Evolutionary conservation across 1,140 invertebrate genomes (phyloP), one percentile per base, ranked within the genome.

Genomic region (Habropoda laboriosa): DNA sequence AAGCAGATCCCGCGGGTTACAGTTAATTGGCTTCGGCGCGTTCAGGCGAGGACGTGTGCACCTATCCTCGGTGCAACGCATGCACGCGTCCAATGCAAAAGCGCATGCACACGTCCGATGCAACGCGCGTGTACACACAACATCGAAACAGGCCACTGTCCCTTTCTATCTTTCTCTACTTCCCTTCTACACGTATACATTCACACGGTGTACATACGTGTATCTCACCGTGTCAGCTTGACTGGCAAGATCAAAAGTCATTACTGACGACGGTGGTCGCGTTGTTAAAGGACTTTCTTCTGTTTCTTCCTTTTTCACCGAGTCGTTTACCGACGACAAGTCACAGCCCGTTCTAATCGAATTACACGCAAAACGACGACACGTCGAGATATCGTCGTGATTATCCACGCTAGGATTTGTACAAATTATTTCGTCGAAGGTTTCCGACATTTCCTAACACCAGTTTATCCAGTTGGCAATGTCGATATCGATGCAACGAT

Each of bases 11-110:
- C 82, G 83, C 79, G 80, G 87, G 85, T 88, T 86, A 88, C 87
- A 89, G 87, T 89, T 89, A 89, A 89, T 89, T 89, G 88, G 87
- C 88, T 89, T 89, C 87, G 68, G 76, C 70, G 71, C 74, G 64
- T 75, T 74, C 73, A 57, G 53, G 16, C 72, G 58, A 49, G 74
- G 66, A 73, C 70, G 80, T 38, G 67, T 73, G 55, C 72, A 70
- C 55, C 77, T 79, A 79, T 79, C 77, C 47, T 27, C 73, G 42
- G 45, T 71, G 57, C 55, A 45, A 78, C 75, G 66, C 32, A 32
- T 49, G 66, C 67, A 78, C 32, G 55, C 66, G 32, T 21, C 42
- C 47, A 27, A 35, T 60, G 75, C 64, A 70, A n/a, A n/a, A 47
- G 27, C 74, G 30, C n/a, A 27, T 49, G 49, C 51, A 57, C 21